These are phyloP conservation scores for Plebejus anna DNA, from an alignment of 2,888 invertebrate genomes.

Conservation along the genomic window DNA sequence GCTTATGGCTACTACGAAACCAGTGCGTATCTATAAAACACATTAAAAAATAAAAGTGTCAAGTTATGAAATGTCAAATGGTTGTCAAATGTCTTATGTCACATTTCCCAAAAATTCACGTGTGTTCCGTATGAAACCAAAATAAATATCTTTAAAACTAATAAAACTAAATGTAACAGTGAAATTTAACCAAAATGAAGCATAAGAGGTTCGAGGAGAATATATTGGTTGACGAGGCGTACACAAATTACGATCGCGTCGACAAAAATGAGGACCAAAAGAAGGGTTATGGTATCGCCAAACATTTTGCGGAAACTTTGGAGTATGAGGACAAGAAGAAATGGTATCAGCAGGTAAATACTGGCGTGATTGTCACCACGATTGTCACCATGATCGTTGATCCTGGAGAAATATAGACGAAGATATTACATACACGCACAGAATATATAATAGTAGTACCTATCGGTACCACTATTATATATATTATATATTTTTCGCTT, in stretches of 20 bases:
- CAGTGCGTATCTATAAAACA: not conserved
- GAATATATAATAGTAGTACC: not conserved
- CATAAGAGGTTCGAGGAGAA: conserved; percentile 76
- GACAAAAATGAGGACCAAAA: conserved; percentile 72
- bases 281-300: conserved; percentile 68
- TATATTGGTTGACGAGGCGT: conserved; percentile 71
- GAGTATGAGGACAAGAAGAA: conserved; percentile 79
- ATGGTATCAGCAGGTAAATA: conserved; percentile 82
- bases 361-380: not conserved
- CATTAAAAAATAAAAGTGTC: conserved; percentile 25
- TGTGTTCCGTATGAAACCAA: conserved; percentile 23
- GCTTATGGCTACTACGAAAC: no score
- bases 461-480: not conserved
- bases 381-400: not conserved
- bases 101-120: conserved; percentile 28
- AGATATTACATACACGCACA: not conserved
- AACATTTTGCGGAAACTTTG: conserved; percentile 70
- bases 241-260: conserved; percentile 63
- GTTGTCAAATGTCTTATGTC: conserved; percentile 28
- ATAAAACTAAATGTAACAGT: conserved; percentile 1
- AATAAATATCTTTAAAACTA: conserved; percentile 22
- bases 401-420: not conserved
- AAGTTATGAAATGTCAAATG: conserved; percentile 31
- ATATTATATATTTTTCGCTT: no score
- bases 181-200: conserved; percentile 53